phyloP scores from a whole-genome alignment of 2,797 vertebrate genomes.

The Sebastes melanostomus region DNA sequence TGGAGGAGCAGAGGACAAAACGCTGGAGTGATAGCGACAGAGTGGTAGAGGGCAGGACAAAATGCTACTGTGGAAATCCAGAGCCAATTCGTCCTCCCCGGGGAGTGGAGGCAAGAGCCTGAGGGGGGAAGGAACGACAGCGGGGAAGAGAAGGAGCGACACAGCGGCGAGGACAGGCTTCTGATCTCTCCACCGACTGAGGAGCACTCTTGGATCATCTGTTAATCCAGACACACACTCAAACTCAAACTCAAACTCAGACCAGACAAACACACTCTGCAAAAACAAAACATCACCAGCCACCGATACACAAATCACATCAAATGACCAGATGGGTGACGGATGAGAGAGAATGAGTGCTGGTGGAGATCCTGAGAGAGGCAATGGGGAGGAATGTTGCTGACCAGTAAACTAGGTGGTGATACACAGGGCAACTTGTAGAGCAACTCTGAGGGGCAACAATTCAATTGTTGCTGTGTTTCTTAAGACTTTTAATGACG shows the following conservation, averaged over 20 bases:
- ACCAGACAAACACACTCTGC: neutral
- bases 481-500: neutral
- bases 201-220: neutral
- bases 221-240: conserved; percentile 12
- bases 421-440: conserved; percentile 43
- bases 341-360: conserved; percentile 59
- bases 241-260: conserved; percentile 12
- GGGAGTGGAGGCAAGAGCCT: conserved; percentile 12
- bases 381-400: conserved; percentile 38
- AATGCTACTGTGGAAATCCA: conserved; percentile 34
- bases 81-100: conserved; percentile 17
- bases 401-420: conserved; percentile 26
- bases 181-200: conserved; percentile 12
- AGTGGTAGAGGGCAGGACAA: conserved; percentile 36
- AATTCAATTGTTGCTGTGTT: neutral
- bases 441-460: neutral
- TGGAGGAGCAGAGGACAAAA: conserved; percentile 44
- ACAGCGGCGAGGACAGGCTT: neutral
- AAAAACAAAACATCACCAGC: conserved; percentile 29
- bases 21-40: conserved; percentile 31
- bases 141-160: neutral
- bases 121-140: neutral
- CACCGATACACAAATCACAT: conserved; percentile 39
- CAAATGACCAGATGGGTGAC: conserved; percentile 50
- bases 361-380: conserved; percentile 51